Percentiles rank a stretch among this genome's conserved stretches.
phyloP scores from a whole-genome alignment of 2,797 vertebrate species.

The Enteromius mattozi region DNA sequence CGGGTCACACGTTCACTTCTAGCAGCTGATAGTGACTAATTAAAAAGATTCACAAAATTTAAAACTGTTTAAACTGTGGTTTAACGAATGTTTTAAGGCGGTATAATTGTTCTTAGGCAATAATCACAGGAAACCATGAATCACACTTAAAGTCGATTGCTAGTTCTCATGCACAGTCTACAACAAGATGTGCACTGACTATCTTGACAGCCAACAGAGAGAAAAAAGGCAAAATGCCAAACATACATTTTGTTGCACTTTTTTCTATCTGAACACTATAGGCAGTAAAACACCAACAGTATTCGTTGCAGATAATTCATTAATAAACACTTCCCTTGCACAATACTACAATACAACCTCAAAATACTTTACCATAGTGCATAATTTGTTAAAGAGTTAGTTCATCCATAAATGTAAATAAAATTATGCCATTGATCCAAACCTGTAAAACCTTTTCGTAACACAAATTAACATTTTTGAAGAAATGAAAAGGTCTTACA shows the following conservation, averaged over 20 bases:
- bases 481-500: too few species aligned
- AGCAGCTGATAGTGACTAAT: background rate
- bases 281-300: background rate
- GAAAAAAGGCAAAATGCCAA: background rate
- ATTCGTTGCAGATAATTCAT: background rate
- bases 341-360: background rate
- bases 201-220: too few species aligned
- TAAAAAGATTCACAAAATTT: background rate
- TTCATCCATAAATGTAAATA: background rate
- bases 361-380: background rate
- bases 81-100: background rate
- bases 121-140: background rate
- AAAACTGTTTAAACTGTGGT: too few species aligned
- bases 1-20: background rate
- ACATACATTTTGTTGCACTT: background rate
- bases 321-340: background rate
- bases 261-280: background rate
- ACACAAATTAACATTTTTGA: too few species aligned
- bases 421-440: background rate
- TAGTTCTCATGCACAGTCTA: background rate
- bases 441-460: background rate
- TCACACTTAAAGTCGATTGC: background rate
- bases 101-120: background rate
- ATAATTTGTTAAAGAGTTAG: background rate
- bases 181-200: background rate